A percentile compares a stretch with the other conserved stretches of the same genome.
These are phyloP conservation scores for Trissonchulus latispiculum DNA, from an alignment of 2,888 invertebrate genomes.

Conservation along the genomic window DNA sequence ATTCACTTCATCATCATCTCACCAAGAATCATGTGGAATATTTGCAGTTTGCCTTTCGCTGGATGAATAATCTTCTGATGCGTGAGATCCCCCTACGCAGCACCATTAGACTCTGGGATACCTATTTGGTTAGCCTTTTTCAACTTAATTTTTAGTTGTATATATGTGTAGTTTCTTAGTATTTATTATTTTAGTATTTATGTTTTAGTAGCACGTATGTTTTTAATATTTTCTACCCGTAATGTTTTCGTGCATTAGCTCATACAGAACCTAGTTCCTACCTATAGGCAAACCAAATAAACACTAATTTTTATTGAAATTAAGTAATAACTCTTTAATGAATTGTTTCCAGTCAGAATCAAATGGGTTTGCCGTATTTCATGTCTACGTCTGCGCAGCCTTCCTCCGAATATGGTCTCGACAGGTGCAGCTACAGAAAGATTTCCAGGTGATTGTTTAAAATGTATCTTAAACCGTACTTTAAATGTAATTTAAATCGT, in stretches of 20 bases:
- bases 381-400: conserved; percentile 97
- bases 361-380: conserved; percentile 91
- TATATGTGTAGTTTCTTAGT: too few species aligned
- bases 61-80: conserved; percentile 99
- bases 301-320: too few species aligned
- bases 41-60: conserved; percentile 96
- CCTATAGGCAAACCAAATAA: too few species aligned
- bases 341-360: conserved; percentile 53
- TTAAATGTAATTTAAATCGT: too few species aligned
- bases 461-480: too few species aligned
- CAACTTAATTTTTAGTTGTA: too few species aligned
- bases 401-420: conserved; percentile 88
- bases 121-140: conserved; percentile 96
- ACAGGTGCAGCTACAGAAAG: conserved; percentile 73
- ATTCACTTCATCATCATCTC: conserved; percentile 77
- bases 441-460: conserved; percentile 99
- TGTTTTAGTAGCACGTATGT: too few species aligned
- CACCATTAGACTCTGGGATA: conserved; percentile 96
- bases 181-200: too few species aligned
- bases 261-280: too few species aligned
- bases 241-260: too few species aligned
- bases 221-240: too few species aligned
- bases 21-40: conserved; percentile 89
- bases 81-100: conserved; percentile 90
- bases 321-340: too few species aligned